Conservation (phyloP, 2,113 vertebrate species). For the Pituophis catenifer region DNA sequence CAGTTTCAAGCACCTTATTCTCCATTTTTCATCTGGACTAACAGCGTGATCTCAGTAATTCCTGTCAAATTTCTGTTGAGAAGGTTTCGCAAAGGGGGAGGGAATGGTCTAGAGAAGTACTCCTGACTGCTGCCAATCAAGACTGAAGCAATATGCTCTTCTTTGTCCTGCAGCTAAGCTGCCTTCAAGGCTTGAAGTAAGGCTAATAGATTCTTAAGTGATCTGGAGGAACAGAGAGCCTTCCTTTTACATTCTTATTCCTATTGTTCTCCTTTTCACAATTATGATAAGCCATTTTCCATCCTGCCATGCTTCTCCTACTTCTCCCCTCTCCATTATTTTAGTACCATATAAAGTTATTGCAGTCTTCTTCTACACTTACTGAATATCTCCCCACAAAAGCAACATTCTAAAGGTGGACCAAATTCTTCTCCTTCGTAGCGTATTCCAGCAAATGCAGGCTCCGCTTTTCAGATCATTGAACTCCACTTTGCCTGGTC, state of each 20-base stretch:
- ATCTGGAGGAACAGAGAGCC: background rate
- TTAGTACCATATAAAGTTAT: background rate
- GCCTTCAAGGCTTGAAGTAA: background rate
- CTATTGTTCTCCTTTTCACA: background rate
- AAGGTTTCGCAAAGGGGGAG: background rate
- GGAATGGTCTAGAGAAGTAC: background rate
- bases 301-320: background rate
- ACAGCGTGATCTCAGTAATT: background rate
- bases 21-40: background rate
- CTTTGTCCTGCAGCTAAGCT: background rate
- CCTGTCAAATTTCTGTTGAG: fast-evolving
- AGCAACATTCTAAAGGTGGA: background rate
- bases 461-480: too few relatives aligned
- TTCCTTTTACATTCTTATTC: background rate
- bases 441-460: too few relatives aligned
- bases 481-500: too few relatives aligned
- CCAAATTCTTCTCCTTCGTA: too few relatives aligned
- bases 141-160: fast-evolving
- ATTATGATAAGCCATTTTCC: background rate
- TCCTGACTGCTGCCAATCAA: background rate
- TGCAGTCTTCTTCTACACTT: background rate
- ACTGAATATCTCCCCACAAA: background rate
- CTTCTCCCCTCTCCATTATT: background rate
- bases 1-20: background rate
- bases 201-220: background rate